A percentile compares a stretch with the other conserved stretches of the same genome.
phyloP scores from a whole-genome alignment of 2,797 vertebrate species.

The Novumbra hubbsi region DNA sequence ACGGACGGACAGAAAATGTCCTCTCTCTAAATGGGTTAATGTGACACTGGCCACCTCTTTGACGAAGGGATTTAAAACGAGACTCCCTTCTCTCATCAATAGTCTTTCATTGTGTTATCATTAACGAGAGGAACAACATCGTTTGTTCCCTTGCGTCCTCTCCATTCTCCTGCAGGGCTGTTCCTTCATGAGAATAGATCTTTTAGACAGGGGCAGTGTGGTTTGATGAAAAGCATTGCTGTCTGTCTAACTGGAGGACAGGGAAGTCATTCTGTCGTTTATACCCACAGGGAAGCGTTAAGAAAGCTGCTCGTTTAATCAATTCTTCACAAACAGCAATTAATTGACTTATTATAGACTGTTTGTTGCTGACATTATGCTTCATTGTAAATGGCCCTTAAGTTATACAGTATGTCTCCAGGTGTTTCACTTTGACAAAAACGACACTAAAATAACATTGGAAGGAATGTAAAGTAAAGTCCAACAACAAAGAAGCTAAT shows the following conservation, averaged over 20 bases:
- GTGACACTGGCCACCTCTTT: background rate
- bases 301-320: constrained; percentile 18
- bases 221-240: constrained; percentile 9
- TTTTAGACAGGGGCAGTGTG: background rate
- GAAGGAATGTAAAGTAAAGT: background rate
- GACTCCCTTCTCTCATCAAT: constrained; percentile 11
- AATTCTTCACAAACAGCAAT: constrained; percentile 20
- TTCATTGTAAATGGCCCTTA: constrained; percentile 5
- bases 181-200: background rate
- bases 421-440: too few relatives aligned
- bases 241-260: constrained; percentile 18
- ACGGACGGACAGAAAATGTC: background rate
- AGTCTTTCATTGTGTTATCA: constrained; percentile 6
- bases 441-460: too few relatives aligned
- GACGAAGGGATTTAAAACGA: background rate
- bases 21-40: background rate
- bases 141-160: background rate
- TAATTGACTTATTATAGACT: constrained; percentile 27
- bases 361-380: constrained; percentile 14
- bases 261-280: constrained; percentile 12
- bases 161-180: background rate
- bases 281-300: constrained; percentile 19
- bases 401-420: background rate
- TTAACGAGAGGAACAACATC: constrained; percentile 8
- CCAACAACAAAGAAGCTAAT: background rate